A percentile compares a stretch with the other conserved stretches of the same genome.
Evolutionary conservation across 2,797 vertebrate species (phyloP).

Genomic region (Danio albolineatus): DNA sequence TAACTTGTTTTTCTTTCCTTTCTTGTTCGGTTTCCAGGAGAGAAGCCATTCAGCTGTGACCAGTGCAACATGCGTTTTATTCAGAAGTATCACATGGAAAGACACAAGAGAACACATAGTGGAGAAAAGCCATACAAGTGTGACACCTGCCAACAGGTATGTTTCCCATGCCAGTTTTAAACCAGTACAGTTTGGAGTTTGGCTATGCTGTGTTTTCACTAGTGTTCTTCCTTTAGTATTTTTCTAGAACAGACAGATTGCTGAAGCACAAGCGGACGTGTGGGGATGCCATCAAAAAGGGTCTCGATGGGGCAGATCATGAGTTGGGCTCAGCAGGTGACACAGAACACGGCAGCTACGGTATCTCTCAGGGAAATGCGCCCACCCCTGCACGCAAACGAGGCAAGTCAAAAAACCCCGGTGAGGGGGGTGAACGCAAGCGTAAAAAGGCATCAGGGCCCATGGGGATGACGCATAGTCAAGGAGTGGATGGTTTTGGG

Average conservation of each 20-base stretch:
- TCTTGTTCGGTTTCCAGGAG: slow-evolving; percentile 74
- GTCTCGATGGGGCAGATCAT: slow-evolving; percentile 86
- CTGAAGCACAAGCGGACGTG: slow-evolving; percentile 99
- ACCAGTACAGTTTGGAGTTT: neutral
- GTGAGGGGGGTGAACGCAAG: slow-evolving; percentile 87
- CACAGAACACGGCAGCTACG: slow-evolving; percentile 85
- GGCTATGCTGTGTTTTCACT: neutral
- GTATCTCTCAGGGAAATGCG: slow-evolving; percentile 91
- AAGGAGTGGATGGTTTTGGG: slow-evolving; percentile 78
- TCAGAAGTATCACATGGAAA: slow-evolving; percentile 99
- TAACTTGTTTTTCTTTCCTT: neutral
- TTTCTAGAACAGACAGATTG: slow-evolving; percentile 97
- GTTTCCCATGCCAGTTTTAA: neutral
- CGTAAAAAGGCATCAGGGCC: slow-evolving; percentile 81
- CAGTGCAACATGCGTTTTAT: slow-evolving; percentile 99
- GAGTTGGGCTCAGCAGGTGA: slow-evolving; percentile 81
- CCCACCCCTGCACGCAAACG: slow-evolving; percentile 87
- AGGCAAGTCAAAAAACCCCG: slow-evolving; percentile 85
- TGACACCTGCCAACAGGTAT: slow-evolving; percentile 95
- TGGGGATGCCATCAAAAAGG: slow-evolving; percentile 92
- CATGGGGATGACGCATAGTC: slow-evolving; percentile 62
- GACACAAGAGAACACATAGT: slow-evolving; percentile 98
- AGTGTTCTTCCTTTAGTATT: slow-evolving; percentile 81
- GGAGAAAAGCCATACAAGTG: slow-evolving; percentile 99
- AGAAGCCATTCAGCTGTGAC: slow-evolving; percentile 98